These are phyloP conservation scores for Pangasianodon gigas DNA, from an alignment of 2,113 vertebrate genomes.

Conservation along the genomic window DNA sequence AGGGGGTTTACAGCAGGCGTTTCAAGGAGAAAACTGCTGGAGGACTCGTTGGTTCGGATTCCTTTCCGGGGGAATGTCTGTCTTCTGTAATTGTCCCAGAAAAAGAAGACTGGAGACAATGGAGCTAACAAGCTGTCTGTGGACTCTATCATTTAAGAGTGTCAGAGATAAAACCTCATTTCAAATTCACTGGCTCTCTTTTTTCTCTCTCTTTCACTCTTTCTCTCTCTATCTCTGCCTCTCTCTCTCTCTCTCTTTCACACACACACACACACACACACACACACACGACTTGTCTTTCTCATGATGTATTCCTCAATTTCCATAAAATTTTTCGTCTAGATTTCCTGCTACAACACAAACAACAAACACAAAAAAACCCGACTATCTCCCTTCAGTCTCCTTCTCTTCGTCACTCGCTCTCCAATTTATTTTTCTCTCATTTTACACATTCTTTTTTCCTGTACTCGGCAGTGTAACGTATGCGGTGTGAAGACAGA, in stretches of 20 bases:
- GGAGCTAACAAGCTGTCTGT: conserved; percentile 75
- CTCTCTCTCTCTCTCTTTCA: background rate
- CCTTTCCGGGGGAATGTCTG: conserved; percentile 61
- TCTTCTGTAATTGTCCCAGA: conserved; percentile 74
- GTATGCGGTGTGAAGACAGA: conserved; percentile 57
- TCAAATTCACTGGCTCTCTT: conserved; percentile 30
- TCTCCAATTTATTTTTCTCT: background rate
- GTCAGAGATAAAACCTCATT: conserved; percentile 44
- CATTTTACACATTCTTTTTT: background rate
- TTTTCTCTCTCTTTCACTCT: background rate
- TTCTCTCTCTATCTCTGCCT: conserved; percentile 8
- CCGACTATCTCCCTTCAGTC: background rate
- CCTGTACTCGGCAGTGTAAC: conserved; percentile 57
- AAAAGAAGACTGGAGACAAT: conserved; percentile 64
- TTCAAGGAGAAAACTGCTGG: conserved; percentile 53
- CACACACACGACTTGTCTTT: background rate
- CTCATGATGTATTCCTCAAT: background rate
- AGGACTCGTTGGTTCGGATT: background rate
- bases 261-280: background rate
- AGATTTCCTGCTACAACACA: background rate
- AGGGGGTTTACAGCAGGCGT: background rate
- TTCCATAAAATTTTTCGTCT: background rate
- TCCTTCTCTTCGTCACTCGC: background rate
- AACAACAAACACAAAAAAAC: background rate
- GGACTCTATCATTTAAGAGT: conserved; percentile 66